Evolutionary conservation across 2,113 vertebrate genomes (phyloP).

Genomic region (Chauna torquata): DNA sequence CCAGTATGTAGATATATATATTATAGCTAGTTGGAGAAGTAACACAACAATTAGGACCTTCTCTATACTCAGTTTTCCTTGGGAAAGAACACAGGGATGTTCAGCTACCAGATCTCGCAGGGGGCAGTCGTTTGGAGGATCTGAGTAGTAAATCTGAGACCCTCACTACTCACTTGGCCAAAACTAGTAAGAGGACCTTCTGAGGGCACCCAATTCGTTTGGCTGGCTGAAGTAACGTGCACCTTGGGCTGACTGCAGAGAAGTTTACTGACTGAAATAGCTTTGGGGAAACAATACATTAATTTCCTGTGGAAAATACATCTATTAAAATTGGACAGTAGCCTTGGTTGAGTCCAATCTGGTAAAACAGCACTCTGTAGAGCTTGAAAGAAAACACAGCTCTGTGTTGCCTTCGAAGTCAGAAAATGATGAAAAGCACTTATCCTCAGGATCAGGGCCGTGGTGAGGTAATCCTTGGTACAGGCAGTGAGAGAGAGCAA

Average conservation of each 20-base stretch:
- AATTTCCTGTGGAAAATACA: conserved; percentile 72
- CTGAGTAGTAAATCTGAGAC: neutral
- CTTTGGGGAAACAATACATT: conserved; percentile 68
- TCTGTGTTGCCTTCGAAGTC: neutral
- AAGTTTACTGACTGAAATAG: conserved; percentile 53
- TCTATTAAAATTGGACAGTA: conserved; percentile 54
- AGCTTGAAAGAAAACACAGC: neutral
- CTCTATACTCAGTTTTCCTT: neutral
- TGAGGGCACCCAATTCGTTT: neutral
- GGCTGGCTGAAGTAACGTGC: conserved; percentile 31
- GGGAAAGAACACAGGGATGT: neutral
- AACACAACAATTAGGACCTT: neutral
- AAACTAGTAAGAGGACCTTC: neutral
- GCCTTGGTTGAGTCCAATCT: neutral
- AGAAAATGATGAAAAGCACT: neutral
- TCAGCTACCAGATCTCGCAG: neutral
- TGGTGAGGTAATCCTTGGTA: neutral
- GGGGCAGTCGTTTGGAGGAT: neutral
- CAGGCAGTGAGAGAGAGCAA: neutral
- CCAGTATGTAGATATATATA: too few relatives aligned
- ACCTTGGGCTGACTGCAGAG: conserved; percentile 28
- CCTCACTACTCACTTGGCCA: neutral
- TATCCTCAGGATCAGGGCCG: neutral
- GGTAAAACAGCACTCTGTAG: neutral
- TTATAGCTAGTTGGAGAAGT: neutral